Evolutionary conservation across 2,888 invertebrate species (phyloP).

Genomic region (Germaria angustata): DNA sequence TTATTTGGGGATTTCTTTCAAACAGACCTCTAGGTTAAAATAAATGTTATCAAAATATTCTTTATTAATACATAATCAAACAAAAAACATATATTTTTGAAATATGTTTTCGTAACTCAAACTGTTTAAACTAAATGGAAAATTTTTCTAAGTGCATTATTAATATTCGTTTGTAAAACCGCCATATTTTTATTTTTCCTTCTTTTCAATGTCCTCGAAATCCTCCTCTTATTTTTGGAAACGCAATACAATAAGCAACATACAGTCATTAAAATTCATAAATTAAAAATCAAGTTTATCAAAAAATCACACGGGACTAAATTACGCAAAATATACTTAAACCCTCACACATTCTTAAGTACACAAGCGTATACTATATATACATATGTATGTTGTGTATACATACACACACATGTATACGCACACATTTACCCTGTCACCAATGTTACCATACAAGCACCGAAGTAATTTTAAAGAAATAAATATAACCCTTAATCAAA

Average conservation of each 20-base stretch:
- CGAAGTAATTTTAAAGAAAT: conserved; percentile 35
- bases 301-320: conserved; percentile 68
- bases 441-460: conserved; percentile 14
- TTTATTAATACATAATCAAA: too few relatives aligned
- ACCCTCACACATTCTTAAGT: conserved; percentile 5
- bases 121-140: too few relatives aligned
- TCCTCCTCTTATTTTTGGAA: conserved; percentile 36
- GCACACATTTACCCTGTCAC: background rate
- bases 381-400: too few relatives aligned
- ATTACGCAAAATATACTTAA: conserved; percentile 62
- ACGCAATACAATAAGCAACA: conserved; percentile 14
- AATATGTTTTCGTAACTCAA: too few relatives aligned
- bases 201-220: conserved; percentile 30
- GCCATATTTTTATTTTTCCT: conserved; percentile 54
- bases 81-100: too few relatives aligned
- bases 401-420: background rate
- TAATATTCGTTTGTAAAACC: conserved; percentile 51
- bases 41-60: too few relatives aligned
- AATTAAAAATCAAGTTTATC: conserved; percentile 67
- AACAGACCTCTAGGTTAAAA: too few relatives aligned
- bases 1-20: too few relatives aligned
- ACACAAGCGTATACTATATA: background rate
- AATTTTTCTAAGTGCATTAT: conserved; percentile 50
- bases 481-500: conserved; percentile 55
- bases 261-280: conserved; percentile 67